These are phyloP conservation scores for Rhadina sibilatrix DNA, from an alignment of 2,113 vertebrate genomes.

Conservation along the genomic window DNA sequence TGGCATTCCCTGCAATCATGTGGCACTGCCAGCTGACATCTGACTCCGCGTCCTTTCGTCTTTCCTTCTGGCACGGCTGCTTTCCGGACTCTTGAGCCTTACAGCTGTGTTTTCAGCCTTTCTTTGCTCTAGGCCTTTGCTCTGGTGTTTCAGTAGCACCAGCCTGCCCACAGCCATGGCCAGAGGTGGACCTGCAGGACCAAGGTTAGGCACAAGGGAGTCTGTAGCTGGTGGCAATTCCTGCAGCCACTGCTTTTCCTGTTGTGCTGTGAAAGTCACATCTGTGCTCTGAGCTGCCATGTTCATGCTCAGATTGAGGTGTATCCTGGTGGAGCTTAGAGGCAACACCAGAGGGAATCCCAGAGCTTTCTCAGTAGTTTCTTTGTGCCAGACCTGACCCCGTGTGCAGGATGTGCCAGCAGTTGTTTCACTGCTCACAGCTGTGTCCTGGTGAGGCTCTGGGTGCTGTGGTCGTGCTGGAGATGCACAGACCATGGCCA, in stretches of 20 bases:
- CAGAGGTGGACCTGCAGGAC: rapidly evolving
- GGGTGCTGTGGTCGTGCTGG: neutral
- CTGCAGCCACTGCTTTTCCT: neutral
- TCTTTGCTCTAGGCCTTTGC: neutral
- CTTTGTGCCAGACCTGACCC: neutral
- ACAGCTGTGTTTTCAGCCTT: neutral
- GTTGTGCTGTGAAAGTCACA: rapidly evolving
- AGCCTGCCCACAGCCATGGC: neutral
- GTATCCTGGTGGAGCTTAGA: neutral
- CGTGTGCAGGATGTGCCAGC: neutral
- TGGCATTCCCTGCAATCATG: neutral
- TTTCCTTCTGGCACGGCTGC: neutral
- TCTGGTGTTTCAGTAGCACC: neutral
- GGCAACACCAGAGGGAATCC: neutral
- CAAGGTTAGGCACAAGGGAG: neutral
- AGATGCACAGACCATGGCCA: neutral
- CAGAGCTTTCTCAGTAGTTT: neutral
- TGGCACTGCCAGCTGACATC: neutral
- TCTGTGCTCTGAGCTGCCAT: neutral
- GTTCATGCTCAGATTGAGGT: rapidly evolving
- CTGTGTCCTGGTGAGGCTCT: neutral
- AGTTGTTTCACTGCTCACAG: neutral
- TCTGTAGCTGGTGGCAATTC: neutral
- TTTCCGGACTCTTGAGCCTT: neutral
- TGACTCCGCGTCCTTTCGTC: neutral